A percentile compares a stretch with the other conserved stretches of the same genome.
phyloP scores from a whole-genome alignment of 2,888 invertebrate species.

The Trachelus troglodyta region DNA sequence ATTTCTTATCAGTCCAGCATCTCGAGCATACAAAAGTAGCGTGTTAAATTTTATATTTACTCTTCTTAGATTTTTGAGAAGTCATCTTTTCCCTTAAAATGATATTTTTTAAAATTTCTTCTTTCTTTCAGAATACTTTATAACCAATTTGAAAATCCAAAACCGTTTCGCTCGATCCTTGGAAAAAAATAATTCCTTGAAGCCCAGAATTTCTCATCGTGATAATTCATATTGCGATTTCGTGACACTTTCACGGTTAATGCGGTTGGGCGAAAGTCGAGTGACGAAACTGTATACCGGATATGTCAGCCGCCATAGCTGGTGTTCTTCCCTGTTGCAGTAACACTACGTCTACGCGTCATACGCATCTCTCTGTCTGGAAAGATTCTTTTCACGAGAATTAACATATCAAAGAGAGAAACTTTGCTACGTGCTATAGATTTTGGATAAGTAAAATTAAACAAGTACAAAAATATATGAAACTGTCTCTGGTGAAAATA shows the following conservation, averaged over 20 bases:
- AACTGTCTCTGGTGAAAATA: not conserved
- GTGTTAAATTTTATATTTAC: not conserved
- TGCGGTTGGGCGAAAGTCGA: conserved; percentile 58
- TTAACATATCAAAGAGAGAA: not conserved
- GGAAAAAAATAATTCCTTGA: not conserved
- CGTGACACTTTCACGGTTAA: conserved; percentile 59
- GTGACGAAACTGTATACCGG: conserved; percentile 48
- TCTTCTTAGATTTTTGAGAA: not conserved
- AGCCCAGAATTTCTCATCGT: not conserved
- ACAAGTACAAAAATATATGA: not conserved
- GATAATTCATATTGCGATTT: conserved; percentile 36
- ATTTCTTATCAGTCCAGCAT: not conserved
- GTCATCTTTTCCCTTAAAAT: not conserved
- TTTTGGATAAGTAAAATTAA: not conserved
- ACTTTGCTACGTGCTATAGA: not conserved
- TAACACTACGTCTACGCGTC: not conserved
- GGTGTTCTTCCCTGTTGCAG: not conserved
- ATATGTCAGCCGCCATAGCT: conserved; percentile 10
- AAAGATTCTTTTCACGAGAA: not conserved
- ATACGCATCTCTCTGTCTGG: not conserved
- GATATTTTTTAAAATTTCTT: not conserved
- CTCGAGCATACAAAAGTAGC: not conserved
- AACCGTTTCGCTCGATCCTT: not conserved
- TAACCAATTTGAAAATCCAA: not conserved
- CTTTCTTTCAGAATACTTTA: not conserved